These are phyloP conservation scores for Melangyna quadrimaculata DNA, from an alignment of 2,888 invertebrate genomes.

Conservation along the genomic window DNA sequence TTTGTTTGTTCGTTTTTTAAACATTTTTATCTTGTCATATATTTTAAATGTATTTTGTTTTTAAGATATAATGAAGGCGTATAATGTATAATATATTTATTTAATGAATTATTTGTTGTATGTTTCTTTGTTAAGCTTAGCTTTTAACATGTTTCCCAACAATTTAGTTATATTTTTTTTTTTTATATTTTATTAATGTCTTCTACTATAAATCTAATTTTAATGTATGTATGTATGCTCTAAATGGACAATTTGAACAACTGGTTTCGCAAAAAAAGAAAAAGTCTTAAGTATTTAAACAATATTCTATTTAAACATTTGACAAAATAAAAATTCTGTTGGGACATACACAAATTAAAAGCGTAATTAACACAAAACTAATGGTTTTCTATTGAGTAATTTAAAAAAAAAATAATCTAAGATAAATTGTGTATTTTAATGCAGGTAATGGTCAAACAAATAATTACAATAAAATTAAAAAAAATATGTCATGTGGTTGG, in stretches of 20 bases:
- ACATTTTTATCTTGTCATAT: constrained; percentile 61
- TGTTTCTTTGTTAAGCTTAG: constrained; percentile 51
- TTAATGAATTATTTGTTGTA: constrained; percentile 51
- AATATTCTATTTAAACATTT: neutral
- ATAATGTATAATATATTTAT: constrained; percentile 66
- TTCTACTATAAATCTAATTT: constrained; percentile 25
- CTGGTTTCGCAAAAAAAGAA: constrained; percentile 29
- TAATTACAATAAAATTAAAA: neutral
- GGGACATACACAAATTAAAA: neutral
- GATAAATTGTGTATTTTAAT: neutral
- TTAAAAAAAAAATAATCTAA: neutral
- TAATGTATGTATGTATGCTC: constrained; percentile 39
- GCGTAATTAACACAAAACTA: neutral
- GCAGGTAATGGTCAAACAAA: neutral
- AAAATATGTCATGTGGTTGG: constrained; percentile 12
- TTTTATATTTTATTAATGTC: neutral
- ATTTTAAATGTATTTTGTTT: constrained; percentile 40
- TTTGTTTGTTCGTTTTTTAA: constrained; percentile 58
- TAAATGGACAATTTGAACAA: constrained; percentile 64
- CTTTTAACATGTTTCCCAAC: constrained; percentile 43
- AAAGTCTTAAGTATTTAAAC: neutral
- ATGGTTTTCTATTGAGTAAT: neutral
- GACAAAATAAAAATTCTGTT: neutral
- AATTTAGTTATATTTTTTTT: constrained; percentile 26
- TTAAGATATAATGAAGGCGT: constrained; percentile 73